Percentiles rank a stretch among this genome's conserved stretches.
Conservation (phyloP, 2,113 vertebrate genomes). For the Eretmochelys imbricata region DNA sequence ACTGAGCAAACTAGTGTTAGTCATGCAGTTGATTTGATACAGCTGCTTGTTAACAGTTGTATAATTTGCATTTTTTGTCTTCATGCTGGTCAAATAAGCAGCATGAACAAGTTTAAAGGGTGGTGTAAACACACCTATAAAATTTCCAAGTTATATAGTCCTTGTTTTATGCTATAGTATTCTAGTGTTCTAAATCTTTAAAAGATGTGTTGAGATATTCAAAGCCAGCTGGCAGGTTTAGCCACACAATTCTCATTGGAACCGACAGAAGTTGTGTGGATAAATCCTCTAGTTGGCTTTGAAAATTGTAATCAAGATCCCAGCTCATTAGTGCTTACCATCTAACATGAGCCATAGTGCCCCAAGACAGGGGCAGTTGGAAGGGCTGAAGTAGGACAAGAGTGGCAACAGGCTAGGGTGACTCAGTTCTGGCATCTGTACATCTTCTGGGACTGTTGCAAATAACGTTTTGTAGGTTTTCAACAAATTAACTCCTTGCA, state of each 20-base stretch:
- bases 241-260: background rate
- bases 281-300: background rate
- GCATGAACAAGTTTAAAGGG: background rate
- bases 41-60: background rate
- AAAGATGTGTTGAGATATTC: background rate
- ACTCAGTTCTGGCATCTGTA: slow-evolving; percentile 16
- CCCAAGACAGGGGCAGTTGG: background rate
- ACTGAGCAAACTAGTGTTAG: background rate
- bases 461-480: background rate
- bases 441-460: background rate
- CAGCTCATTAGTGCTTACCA: background rate
- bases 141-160: background rate
- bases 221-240: background rate
- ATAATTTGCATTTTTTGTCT: background rate
- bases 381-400: slow-evolving; percentile 16
- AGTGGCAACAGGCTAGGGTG: rapidly evolving
- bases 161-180: background rate
- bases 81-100: slow-evolving; percentile 9
- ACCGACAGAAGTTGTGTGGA: background rate
- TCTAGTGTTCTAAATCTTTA: slow-evolving; percentile 11
- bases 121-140: background rate
- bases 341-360: background rate
- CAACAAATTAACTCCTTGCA: slow-evolving; percentile 36
- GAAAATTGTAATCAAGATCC: background rate
- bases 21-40: background rate